Evolutionary conservation across 1,140 invertebrate species (phyloP), one percentile per base, ranked within the genome.

Genomic region (Pantala flavescens): DNA sequence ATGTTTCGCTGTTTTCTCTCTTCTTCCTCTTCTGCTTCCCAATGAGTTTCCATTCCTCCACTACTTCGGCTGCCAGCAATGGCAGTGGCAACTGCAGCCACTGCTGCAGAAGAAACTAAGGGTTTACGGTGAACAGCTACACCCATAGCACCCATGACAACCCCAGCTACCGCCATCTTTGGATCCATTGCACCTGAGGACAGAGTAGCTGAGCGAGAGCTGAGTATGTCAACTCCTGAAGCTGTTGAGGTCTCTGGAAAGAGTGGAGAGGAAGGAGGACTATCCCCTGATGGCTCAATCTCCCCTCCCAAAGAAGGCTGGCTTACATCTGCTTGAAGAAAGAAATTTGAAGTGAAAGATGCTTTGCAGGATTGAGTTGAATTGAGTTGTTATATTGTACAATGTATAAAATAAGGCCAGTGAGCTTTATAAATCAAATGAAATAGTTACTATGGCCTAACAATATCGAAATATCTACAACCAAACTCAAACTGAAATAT

Each of bases 261-360:
- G 12, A 19, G 49, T 63, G 49, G 49, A 16, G 84, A 84, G 55
- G 84, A 79, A 0, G 85, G 86, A 23, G 85, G 85, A n/a, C 85
- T 85, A 21, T 63, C 49, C 42, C 73, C 75, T 36, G 21, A 70
- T 19, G 43, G 81, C 23, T 90, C 90, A 49, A 88, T 86, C 75
- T 90, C 88, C 12, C 85, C 87, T 73, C 90, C 89, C 49, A 92
- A 80, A 9, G 90, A 91, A 0, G 89, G 89, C 81, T 92, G 90
- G 77, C 90, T 92, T 9, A 90, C 86, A 80, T 93, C 91, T 90
- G 78, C 71, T 73, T 73, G 73, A 2, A 70, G 75, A 43, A 43
- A 72, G 73, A 73, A 55, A 43, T 43, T 73, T 72, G 23, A 24
- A 5, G 9, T 42, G 63, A 19, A 23, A 49, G 19, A 72, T 42